Evolutionary conservation across 2,113 vertebrate genomes (phyloP), one percentile per base, ranked within the genome.

Genomic region (Egretta garzetta): DNA sequence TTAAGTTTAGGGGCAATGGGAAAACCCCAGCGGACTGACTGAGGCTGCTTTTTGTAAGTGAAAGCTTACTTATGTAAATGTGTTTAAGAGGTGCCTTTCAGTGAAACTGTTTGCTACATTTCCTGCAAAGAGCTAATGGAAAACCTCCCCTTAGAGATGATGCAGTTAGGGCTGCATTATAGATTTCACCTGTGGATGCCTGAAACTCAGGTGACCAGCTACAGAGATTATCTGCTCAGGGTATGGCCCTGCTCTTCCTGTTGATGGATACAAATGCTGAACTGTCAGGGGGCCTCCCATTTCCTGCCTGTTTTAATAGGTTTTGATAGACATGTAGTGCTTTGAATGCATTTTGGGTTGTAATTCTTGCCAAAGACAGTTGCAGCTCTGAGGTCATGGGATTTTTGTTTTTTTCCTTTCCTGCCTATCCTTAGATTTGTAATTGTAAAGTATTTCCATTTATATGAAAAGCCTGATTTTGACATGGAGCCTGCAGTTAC

Each of bases 101-200:
- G 93, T 76, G 94, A 83, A 96, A 94, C 66, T 74, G 47, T 96
- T 97, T 95, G 84, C 82, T 93, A 41, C 30, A 13, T 93, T 96
- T 97, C 93, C 94, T 96, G 90, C 93, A 96, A 93, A 93, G 74
- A 90, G 81, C 80, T 97, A 96, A 97, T 97, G 88, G 95, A 95
- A 95, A 92, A 15, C 27, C 50, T 91, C 43, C 72, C 56, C 74
- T 92, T 37, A 52, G 86, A 93, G 95, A 91, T 33, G 45, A n/a
- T 91, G 74, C 56, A 93, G 79, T 89, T 50, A 88, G 41, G 56
- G 32, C 33, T 87, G 39, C 53, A 62, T 89, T 96, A 95, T 62
- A 77, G 85, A 91, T 94, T 96, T 93, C 80, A 94, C 83, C 95
- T 96, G 86, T 96, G 82, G 85, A 88, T 92, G 87, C 50, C 59